Base-by-base conservation (phyloP, 2,888 invertebrate genomes). In the Leuctra nigra region DNA sequence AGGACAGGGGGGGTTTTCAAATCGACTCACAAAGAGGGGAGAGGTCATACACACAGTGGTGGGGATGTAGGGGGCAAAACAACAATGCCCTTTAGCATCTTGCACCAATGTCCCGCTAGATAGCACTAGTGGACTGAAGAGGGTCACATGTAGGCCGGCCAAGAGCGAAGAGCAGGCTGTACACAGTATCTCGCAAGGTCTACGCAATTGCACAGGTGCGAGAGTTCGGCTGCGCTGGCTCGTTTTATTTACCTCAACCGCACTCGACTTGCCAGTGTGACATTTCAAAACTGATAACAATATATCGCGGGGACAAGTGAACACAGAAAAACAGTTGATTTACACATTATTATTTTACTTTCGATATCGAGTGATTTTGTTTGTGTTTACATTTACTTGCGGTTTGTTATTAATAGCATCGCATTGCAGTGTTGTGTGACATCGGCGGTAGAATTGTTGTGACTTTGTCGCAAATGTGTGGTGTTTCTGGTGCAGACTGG, bases 171-270 rank as follows among this genome's bases (percentile, higher is more conserved):
- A 29, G 11, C 29, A 18, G 35, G 33, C 18, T 23, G 47, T 14
- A 16, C 20, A 6, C 50, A 50, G 50, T 50, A 11, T 22, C 18
- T 11, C 14, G 18, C 16, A 16, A 18, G 50, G 35, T n/a, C 33
- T 13, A 50, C 33, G 35, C 35, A 35, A 50, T 50, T 50, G 50
- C 50, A 35, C 50, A 50, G 50, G 50, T 50, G 50, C 33, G 50
- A 44, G 7, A 44, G 44, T 6, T 29, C 11, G 29, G 29, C 11
- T n/a, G n/a, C n/a, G n/a, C n/a, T n/a, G n/a, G n/a, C n/a, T n/a
- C n/a, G n/a, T n/a, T n/a, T n/a, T n/a, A n/a, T n/a, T n/a, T n/a
- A n/a, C n/a, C n/a, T n/a, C n/a, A n/a, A n/a, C n/a, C n/a, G n/a
- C n/a, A n/a, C n/a, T n/a, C n/a, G n/a, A n/a, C n/a, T n/a, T n/a